These are phyloP conservation scores for Dendrocopos noguchii DNA, from an alignment of 2,113 vertebrate species.

Conservation along the genomic window DNA sequence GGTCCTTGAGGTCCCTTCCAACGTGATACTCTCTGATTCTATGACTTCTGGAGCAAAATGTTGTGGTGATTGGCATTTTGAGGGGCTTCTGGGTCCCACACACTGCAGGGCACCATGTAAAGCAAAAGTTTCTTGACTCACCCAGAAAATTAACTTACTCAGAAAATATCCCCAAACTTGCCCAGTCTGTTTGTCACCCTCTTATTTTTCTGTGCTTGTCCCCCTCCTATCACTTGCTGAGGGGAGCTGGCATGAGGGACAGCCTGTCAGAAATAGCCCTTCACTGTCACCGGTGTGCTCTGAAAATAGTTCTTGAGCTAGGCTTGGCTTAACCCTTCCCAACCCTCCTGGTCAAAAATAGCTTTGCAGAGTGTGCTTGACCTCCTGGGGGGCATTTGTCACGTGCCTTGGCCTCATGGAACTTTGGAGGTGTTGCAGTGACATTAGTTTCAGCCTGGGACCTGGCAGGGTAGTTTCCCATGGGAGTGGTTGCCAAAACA, in stretches of 20 bases:
- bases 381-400: neutral
- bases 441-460: neutral
- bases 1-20: too few species aligned
- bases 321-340: slow-evolving; percentile 48
- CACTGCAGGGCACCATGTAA: neutral
- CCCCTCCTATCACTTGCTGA: neutral
- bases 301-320: slow-evolving; percentile 52
- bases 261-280: slow-evolving; percentile 42
- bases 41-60: accelerated
- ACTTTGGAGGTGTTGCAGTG: neutral
- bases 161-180: neutral
- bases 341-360: slow-evolving; percentile 6
- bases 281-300: neutral
- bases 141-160: neutral
- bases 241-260: neutral
- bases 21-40: too few species aligned
- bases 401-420: neutral
- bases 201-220: neutral
- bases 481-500: neutral
- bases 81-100: neutral
- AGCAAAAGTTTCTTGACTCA: neutral
- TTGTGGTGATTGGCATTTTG: neutral
- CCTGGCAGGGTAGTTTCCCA: neutral
- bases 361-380: neutral
- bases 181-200: too few species aligned